These are phyloP conservation scores for Sipha flava DNA, from an alignment of 1,140 invertebrate genomes.

Conservation along the genomic window DNA sequence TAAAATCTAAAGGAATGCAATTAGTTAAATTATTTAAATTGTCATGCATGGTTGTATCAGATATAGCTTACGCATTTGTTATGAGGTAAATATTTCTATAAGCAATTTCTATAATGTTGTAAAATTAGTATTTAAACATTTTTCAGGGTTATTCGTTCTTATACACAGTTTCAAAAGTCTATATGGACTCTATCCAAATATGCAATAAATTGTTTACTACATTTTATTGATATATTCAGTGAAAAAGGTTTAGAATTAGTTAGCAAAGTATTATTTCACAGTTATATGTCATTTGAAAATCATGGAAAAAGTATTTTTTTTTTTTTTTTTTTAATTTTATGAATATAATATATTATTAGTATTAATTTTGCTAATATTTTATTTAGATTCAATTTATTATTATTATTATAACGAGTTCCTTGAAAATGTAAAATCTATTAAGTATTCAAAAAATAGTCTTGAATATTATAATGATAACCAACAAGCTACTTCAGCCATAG, in stretches of 20 bases:
- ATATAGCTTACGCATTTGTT: conserved; percentile 72
- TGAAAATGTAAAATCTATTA: not conserved
- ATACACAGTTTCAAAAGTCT: not conserved
- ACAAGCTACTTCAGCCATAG: not conserved
- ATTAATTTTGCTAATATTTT: not conserved
- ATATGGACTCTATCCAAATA: conserved; percentile 17
- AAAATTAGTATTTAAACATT: not conserved
- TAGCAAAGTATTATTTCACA: not conserved
- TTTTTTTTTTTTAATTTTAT: not conserved
- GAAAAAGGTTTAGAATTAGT: not conserved
- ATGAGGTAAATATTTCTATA: conserved; percentile 54
- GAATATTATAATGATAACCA: not conserved
- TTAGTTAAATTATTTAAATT: conserved; percentile 67
- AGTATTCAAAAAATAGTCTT: not conserved
- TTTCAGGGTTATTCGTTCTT: conserved; percentile 1
- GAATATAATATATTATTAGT: not conserved
- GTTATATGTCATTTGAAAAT: not conserved
- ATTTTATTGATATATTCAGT: conserved; percentile 14
- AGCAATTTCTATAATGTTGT: not conserved
- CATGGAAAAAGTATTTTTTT: not conserved
- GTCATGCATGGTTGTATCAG: conserved; percentile 75
- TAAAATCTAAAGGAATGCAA: conserved; percentile 70
- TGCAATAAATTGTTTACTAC: conserved; percentile 4
- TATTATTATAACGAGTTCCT: not conserved
- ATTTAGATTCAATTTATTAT: not conserved